Evolutionary conservation across 2,888 invertebrate species (phyloP).

Genomic region (Lamellibrachia satsuma): DNA sequence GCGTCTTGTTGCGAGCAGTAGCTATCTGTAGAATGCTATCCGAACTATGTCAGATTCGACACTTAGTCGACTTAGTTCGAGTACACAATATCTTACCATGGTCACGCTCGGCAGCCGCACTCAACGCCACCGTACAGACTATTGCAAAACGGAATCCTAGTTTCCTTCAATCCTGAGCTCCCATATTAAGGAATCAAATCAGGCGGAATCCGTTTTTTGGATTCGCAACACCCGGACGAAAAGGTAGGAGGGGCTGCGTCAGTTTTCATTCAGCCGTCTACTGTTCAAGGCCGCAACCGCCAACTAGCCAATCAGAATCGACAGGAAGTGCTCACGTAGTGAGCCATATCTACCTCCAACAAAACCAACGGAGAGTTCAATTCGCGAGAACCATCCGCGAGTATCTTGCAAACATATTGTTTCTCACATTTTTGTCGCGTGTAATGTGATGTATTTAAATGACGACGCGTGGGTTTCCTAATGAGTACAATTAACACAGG

Average conservation of each 20-base stretch:
- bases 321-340: background rate
- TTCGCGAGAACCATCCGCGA: background rate
- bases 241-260: slow-evolving; percentile 17
- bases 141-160: slow-evolving; percentile 7
- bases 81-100: background rate
- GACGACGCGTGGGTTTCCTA: background rate
- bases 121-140: slow-evolving; percentile 10
- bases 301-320: slow-evolving; percentile 5
- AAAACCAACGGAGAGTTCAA: slow-evolving; percentile 17
- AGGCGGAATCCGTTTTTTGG: slow-evolving; percentile 17
- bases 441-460: too few species aligned
- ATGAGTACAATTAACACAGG: background rate
- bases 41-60: background rate
- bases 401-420: background rate
- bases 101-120: slow-evolving; percentile 4
- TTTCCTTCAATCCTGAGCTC: slow-evolving; percentile 13
- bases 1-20: background rate
- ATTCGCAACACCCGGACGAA: slow-evolving; percentile 12
- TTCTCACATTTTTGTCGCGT: background rate
- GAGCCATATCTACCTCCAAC: background rate
- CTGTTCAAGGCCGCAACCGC: slow-evolving; percentile 17
- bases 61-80: background rate
- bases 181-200: slow-evolving; percentile 6
- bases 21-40: slow-evolving; percentile 11
- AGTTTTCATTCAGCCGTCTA: slow-evolving; percentile 17